These are phyloP conservation scores for Dipodomys merriami DNA, from an alignment of 2,113 vertebrate species.

Conservation along the genomic window DNA sequence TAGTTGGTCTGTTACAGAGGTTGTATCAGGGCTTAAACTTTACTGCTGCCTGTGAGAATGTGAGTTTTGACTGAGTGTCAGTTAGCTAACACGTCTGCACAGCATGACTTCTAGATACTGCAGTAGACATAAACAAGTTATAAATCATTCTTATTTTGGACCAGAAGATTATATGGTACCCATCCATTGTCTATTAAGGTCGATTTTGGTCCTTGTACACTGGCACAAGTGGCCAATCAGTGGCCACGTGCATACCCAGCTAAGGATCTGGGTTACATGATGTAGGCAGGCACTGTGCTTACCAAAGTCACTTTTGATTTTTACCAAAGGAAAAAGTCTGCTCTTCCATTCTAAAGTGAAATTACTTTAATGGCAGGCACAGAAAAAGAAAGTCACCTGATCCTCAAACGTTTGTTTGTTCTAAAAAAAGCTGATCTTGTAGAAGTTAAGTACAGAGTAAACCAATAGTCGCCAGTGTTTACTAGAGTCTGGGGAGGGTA, in stretches of 20 bases:
- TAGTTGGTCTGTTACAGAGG: not conserved
- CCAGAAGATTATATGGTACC: not conserved
- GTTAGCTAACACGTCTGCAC: not conserved
- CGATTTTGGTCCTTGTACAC: not conserved
- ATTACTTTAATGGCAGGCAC: not conserved
- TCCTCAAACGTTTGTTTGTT: not conserved
- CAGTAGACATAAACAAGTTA: not conserved
- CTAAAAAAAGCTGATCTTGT: not conserved
- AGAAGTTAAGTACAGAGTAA: not conserved
- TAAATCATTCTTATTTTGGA: not conserved
- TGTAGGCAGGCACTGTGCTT: not conserved
- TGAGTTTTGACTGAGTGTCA: not conserved
- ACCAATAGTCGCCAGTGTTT: not conserved
- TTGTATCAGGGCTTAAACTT: not conserved
- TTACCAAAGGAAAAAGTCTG: not conserved
- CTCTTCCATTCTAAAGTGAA: conserved; percentile 29
- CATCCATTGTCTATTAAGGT: not conserved
- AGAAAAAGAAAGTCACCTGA: not conserved
- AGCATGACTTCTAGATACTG: not conserved
- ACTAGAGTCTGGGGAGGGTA: not conserved
- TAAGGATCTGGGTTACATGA: not conserved
- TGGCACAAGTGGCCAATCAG: not conserved
- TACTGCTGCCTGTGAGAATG: no score
- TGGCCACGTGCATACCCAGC: not conserved
- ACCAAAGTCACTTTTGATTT: not conserved